Evolutionary conservation across 1,140 invertebrate genomes (phyloP), one percentile per base, ranked within the genome.

Genomic region (Leptinotarsa defecta): DNA sequence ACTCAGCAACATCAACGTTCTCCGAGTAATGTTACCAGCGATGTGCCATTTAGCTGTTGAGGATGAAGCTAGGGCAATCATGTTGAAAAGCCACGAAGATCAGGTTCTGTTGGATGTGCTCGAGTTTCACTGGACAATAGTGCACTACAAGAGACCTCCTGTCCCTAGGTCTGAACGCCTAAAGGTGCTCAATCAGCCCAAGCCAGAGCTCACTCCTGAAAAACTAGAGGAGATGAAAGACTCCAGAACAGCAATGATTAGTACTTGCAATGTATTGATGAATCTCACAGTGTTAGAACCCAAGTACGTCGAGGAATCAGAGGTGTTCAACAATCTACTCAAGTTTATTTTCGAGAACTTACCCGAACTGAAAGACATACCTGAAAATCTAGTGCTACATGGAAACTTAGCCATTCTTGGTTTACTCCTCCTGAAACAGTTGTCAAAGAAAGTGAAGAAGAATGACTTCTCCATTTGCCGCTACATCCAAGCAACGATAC

Each of bases 261-360:
- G 94, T 72, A 90, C 95, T 3, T 96, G 95, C 85, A 96, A 96
- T 80, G 92, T 96, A 64, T 91, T 98, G 62, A 95, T 98, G 93
- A 98, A 98, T 82, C 89, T 97, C 0, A 94, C 94, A 15, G 95
- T 97, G 1, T 84, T 97, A 34, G 95, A 96, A 84, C 90, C 92
- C 1, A 93, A 94, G 85, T 85, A 93, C 19, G 94, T 95, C 4
- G 92, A 95, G 82, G 90, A 92, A 74, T 93, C 92, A 70, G 84
- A 89, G 22, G 87, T 93, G 5, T 97, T 96, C 84, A 91, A 92
- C 74, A 91, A 91, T 64, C 85, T 97, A 6, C 86, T 96, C 17
- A 95, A 95, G 84, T 97, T 96, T 82, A 91, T 96, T 61, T 94
- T 96, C 74, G 93, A 92, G 78, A 94, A 94, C 85, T 84, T 97